These are phyloP conservation scores for Euphydryas editha DNA, from an alignment of 2,888 invertebrate species.

Conservation along the genomic window DNA sequence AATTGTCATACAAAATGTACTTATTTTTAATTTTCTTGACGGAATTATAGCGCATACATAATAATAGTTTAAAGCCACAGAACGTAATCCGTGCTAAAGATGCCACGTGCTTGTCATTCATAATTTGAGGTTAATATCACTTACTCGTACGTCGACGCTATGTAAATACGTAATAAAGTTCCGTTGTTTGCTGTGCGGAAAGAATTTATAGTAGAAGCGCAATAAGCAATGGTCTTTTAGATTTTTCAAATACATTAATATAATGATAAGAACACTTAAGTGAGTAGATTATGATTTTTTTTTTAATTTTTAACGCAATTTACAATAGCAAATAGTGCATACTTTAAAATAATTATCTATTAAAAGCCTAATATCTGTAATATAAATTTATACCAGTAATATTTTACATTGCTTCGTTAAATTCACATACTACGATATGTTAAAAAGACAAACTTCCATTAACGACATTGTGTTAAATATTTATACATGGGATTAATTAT, in stretches of 20 bases:
- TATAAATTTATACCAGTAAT: neutral
- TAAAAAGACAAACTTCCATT: constrained; percentile 29
- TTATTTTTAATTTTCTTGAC: constrained; percentile 34
- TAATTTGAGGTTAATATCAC: constrained; percentile 60
- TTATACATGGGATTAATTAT: constrained; percentile 41
- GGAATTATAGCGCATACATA: constrained; percentile 36
- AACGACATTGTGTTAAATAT: constrained; percentile 38
- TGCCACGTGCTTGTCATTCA: constrained; percentile 72
- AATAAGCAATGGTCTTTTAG: constrained; percentile 8
- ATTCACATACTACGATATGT: constrained; percentile 7
- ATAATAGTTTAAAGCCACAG: constrained; percentile 36
- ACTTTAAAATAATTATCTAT: too few species aligned
- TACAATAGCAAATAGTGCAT: neutral
- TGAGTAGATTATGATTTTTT: neutral
- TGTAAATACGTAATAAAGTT: constrained; percentile 42
- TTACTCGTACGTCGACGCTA: constrained; percentile 57
- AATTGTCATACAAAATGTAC: neutral
- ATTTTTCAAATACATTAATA: neutral
- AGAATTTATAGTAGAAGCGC: constrained; percentile 10
- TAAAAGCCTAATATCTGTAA: too few species aligned
- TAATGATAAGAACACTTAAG: neutral
- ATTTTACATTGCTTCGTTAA: constrained; percentile 18
- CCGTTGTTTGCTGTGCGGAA: constrained; percentile 27
- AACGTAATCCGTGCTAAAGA: constrained; percentile 45
- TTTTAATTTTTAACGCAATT: neutral